These are phyloP conservation scores for Cygnus atratus DNA, from an alignment of 2,113 vertebrate genomes.

Conservation along the genomic window DNA sequence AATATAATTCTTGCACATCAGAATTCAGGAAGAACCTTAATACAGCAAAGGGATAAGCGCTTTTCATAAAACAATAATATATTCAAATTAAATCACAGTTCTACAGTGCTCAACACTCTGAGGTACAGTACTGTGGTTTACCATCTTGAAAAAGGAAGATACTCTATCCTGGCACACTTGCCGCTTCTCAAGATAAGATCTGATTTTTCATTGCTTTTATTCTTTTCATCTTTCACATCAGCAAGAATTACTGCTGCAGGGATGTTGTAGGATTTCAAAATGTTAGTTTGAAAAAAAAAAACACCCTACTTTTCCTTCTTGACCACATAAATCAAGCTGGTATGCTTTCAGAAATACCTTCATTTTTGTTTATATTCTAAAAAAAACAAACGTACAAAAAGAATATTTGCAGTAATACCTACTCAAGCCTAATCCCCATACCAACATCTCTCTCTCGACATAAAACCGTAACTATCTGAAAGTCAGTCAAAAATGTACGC, in stretches of 20 bases:
- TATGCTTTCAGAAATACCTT: background rate
- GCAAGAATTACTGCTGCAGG: background rate
- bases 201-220: background rate
- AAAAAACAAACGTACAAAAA: background rate
- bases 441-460: background rate
- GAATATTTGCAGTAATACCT: background rate
- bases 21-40: background rate
- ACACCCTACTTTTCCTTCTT: background rate
- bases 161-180: background rate
- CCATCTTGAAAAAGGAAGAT: background rate
- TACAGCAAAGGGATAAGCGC: background rate
- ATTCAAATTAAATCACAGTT: background rate
- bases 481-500: background rate
- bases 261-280: background rate
- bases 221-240: background rate
- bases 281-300: background rate
- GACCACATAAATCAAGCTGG: background rate
- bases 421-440: background rate
- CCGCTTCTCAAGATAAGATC: background rate
- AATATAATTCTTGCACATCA: background rate
- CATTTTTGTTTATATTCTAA: background rate
- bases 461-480: background rate
- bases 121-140: background rate
- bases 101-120: background rate
- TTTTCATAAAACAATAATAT: background rate